These are phyloP conservation scores for Tenthredo mesomela DNA, from an alignment of 2,888 invertebrate genomes.

Conservation along the genomic window DNA sequence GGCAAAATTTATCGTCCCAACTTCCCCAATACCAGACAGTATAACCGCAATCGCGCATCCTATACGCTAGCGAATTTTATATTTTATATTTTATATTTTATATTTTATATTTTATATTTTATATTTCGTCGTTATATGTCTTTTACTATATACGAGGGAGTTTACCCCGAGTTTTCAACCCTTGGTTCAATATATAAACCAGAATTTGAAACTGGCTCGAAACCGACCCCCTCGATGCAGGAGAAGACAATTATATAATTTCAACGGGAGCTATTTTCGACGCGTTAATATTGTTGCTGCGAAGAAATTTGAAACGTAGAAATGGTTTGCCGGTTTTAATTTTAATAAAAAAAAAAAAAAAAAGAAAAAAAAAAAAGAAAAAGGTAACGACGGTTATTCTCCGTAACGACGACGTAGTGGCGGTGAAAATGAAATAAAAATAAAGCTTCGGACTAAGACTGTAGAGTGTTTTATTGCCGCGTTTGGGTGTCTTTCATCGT, in stretches of 20 bases:
- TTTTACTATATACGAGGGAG: background rate
- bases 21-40: constrained; percentile 48
- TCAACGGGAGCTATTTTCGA: no score
- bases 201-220: background rate
- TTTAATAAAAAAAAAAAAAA: background rate
- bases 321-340: background rate
- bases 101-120: background rate
- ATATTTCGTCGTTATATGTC: background rate
- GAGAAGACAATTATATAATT: no score
- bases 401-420: background rate
- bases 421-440: constrained; percentile 1
- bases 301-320: background rate
- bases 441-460: background rate
- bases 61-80: background rate
- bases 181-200: background rate
- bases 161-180: background rate
- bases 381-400: background rate
- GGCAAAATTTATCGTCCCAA: constrained; percentile 59
- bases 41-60: background rate
- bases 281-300: background rate
- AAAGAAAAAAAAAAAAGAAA: background rate
- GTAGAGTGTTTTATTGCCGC: background rate
- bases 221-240: background rate
- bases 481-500: background rate
- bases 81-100: constrained; percentile 14